These are phyloP conservation scores for Aphelinus certus DNA, from an alignment of 1,140 invertebrate genomes.

Conservation along the genomic window DNA sequence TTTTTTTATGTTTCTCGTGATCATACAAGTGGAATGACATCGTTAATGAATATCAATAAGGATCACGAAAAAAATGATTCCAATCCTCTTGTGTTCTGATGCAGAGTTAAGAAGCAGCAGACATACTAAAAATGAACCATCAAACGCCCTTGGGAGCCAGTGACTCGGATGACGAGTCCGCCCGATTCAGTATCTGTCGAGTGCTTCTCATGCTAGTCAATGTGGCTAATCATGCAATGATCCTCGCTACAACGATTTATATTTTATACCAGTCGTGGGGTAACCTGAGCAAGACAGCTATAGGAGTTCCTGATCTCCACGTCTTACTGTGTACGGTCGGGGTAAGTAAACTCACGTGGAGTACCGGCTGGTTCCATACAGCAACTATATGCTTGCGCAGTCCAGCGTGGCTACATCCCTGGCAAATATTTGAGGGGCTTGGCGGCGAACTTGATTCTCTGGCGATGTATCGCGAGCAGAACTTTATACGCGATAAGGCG, in stretches of 20 bases:
- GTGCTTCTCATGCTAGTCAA: slow-evolving; percentile 44
- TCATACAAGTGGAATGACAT: no score
- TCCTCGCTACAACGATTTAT: slow-evolving; percentile 45
- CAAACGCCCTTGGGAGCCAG: neutral
- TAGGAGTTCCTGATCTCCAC: slow-evolving; percentile 41
- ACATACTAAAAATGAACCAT: no score
- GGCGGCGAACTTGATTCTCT: no score
- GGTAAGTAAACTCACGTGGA: slow-evolving; percentile 46
- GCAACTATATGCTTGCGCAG: no score
- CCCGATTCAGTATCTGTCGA: slow-evolving; percentile 19
- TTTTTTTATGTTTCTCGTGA: no score
- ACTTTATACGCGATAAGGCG: no score
- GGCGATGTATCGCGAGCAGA: no score
- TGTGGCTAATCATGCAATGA: slow-evolving; percentile 49
- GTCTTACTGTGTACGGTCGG: slow-evolving; percentile 51
- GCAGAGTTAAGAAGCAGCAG: no score
- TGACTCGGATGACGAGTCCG: neutral
- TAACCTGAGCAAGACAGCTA: slow-evolving; percentile 22
- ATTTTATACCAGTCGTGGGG: slow-evolving; percentile 42
- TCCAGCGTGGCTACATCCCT: neutral
- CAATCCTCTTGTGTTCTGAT: no score
- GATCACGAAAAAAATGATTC: no score
- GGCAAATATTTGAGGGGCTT: slow-evolving; percentile 13
- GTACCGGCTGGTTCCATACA: no score
- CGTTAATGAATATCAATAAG: no score